These are phyloP conservation scores for Dicerorhinus sumatrensis DNA, from an alignment of 2,113 vertebrate species.

Conservation along the genomic window DNA sequence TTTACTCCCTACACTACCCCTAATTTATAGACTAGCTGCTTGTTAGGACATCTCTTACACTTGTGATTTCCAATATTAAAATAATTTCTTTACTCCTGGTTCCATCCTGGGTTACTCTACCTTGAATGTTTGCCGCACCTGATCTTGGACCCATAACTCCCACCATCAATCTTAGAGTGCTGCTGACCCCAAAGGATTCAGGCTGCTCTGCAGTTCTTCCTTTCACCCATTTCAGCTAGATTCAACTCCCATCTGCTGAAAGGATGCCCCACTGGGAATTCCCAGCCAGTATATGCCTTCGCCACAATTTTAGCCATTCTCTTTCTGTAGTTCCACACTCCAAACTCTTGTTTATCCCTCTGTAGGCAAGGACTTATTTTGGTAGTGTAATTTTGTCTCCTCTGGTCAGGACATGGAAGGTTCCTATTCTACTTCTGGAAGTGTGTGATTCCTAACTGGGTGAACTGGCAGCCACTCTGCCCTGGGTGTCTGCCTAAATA, in stretches of 20 bases:
- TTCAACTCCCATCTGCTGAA: neutral
- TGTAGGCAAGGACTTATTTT: conserved; percentile 63
- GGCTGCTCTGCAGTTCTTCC: neutral
- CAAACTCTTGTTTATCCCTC: neutral
- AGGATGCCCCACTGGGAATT: neutral
- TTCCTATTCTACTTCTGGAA: conserved; percentile 70
- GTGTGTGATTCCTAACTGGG: conserved; percentile 56
- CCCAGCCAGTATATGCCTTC: rapidly evolving
- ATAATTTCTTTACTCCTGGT: neutral
- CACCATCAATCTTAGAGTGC: neutral
- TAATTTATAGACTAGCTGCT: neutral
- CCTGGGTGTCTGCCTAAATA: conserved; percentile 82
- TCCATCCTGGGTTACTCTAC: neutral
- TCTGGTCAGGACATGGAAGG: conserved; percentile 54
- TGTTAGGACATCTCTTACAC: neutral
- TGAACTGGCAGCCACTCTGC: conserved; percentile 74
- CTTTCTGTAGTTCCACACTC: neutral
- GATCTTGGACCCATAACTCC: neutral
- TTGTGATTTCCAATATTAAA: neutral
- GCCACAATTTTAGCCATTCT: neutral
- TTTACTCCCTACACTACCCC: neutral
- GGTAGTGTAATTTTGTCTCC: conserved; percentile 46
- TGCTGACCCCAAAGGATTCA: neutral
- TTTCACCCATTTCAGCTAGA: neutral
- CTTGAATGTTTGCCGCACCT: too few relatives aligned